Evolutionary conservation across 2,888 invertebrate species (phyloP).

Genomic region (Elysia crispata): DNA sequence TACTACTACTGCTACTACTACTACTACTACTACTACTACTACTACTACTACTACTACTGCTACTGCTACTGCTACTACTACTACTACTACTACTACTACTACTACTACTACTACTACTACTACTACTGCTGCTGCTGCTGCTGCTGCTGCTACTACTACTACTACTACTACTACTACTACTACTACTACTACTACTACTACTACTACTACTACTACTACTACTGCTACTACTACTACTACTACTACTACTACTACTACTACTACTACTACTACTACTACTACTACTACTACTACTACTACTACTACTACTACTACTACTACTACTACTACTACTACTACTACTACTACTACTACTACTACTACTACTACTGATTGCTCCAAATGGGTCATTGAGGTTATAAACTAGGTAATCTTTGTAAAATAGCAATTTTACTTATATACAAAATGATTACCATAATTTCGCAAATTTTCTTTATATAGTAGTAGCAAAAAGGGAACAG

Average conservation of each 20-base stretch:
- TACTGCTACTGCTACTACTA: constrained; percentile 44
- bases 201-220: not conserved
- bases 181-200: not conserved
- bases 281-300: no score
- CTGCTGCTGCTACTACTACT: constrained; percentile 9
- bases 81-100: constrained; percentile 15
- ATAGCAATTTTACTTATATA: no score
- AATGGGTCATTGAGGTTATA: no score
- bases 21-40: constrained; percentile 45
- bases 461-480: no score
- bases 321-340: no score
- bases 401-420: no score
- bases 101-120: constrained; percentile 26
- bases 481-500: no score
- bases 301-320: no score
- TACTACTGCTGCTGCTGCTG: constrained; percentile 17
- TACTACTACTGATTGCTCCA: no score
- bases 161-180: not conserved
- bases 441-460: no score
- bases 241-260: constrained; percentile 5
- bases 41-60: constrained; percentile 44
- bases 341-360: no score
- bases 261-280: no score
- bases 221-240: constrained; percentile 24
- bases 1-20: constrained; percentile 31